phyloP scores from a whole-genome alignment of 2,113 vertebrate species.

The Cyprinodon tularosa region DNA sequence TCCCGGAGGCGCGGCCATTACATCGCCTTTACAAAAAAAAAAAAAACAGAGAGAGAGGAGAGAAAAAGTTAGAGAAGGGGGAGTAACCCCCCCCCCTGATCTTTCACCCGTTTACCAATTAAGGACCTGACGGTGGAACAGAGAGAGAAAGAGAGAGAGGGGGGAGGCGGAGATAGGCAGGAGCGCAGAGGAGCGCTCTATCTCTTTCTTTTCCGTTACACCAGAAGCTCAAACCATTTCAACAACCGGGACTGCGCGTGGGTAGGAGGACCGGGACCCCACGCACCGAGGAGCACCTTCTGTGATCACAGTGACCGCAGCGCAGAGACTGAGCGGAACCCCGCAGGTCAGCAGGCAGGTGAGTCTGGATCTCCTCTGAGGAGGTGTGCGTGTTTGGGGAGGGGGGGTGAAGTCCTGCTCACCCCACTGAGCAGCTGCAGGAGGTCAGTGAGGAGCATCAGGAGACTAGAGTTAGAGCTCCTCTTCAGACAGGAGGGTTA shows the following conservation, averaged over 20 bases:
- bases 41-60: slow-evolving; percentile 7
- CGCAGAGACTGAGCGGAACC: slow-evolving; percentile 43
- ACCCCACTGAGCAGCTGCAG: slow-evolving; percentile 7
- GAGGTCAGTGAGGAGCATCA: background rate
- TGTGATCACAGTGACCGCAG: slow-evolving; percentile 20
- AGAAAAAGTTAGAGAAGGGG: slow-evolving; percentile 17
- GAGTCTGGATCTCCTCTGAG: background rate
- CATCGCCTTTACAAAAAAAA: slow-evolving; percentile 61
- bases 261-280: slow-evolving; percentile 65
- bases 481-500: no score
- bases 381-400: background rate
- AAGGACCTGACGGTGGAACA: slow-evolving; percentile 58
- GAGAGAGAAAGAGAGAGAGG: slow-evolving; percentile 25
- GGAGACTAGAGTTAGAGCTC: no score
- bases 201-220: slow-evolving; percentile 63
- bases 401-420: background rate
- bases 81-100: slow-evolving; percentile 48
- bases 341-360: slow-evolving; percentile 19
- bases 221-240: slow-evolving; percentile 53
- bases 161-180: slow-evolving; percentile 62
- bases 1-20: slow-evolving; percentile 81
- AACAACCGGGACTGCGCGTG: slow-evolving; percentile 64
- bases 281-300: slow-evolving; percentile 13
- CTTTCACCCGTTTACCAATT: slow-evolving; percentile 72
- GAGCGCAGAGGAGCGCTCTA: slow-evolving; percentile 55